Conservation (phyloP, 2,888 invertebrate genomes). For the Drosophila birchii region DNA sequence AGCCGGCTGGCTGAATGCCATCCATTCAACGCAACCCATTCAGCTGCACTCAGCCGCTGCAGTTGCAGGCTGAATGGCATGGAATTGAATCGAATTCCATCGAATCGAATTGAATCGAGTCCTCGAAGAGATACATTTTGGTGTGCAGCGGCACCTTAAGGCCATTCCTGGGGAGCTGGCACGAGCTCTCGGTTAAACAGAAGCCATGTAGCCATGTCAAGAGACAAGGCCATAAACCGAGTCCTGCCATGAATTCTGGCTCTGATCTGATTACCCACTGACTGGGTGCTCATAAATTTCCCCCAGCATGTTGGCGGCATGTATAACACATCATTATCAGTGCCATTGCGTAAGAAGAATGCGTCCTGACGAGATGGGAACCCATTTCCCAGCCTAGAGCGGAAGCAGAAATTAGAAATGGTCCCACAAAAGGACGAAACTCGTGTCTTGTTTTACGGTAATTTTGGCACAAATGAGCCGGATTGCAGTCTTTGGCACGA, state of each 20-base stretch:
- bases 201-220: constrained; percentile 38
- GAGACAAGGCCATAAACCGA: constrained; percentile 32
- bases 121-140: constrained; percentile 11
- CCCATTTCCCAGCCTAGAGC: too few relatives aligned
- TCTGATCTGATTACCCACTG: constrained; percentile 66
- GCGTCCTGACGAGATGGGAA: background rate
- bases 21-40: constrained; percentile 49
- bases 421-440: constrained; percentile 30
- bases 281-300: constrained; percentile 51
- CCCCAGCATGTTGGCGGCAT: constrained; percentile 24
- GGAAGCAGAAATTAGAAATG: constrained; percentile 31
- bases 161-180: constrained; percentile 11
- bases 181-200: constrained; percentile 36
- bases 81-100: constrained; percentile 12
- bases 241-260: constrained; percentile 49
- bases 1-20: constrained; percentile 34
- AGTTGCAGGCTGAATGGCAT: constrained; percentile 16
- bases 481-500: constrained; percentile 42
- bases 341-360: constrained; percentile 53
- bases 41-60: constrained; percentile 40
- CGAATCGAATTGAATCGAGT: constrained; percentile 1
- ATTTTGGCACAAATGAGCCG: constrained; percentile 62
- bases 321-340: constrained; percentile 70
- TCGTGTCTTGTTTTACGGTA: constrained; percentile 55
- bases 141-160: constrained; percentile 13